Evolutionary conservation across 2,797 vertebrate species (phyloP).

Genomic region (Tinamus major): DNA sequence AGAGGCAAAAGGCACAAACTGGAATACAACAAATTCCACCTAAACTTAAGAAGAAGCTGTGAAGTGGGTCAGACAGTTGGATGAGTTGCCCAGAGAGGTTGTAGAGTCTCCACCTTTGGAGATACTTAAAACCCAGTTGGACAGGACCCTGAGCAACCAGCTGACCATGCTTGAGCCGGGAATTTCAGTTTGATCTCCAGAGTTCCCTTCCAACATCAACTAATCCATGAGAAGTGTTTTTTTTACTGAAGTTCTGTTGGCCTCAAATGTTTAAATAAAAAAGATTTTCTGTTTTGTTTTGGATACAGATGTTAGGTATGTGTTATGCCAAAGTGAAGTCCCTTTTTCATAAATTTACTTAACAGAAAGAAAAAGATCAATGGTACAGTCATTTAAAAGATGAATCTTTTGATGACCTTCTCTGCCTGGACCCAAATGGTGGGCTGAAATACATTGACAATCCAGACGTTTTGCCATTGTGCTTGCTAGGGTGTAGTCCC

Average conservation of each 20-base stretch:
- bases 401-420: conserved; percentile 38
- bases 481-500: conserved; percentile 69
- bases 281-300: not conserved
- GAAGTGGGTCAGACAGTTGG: not conserved
- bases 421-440: conserved; percentile 24
- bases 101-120: too few species aligned
- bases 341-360: conserved; percentile 19
- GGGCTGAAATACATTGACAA: conserved; percentile 36
- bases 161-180: not conserved
- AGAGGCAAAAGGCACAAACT: not conserved
- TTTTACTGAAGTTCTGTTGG: not conserved
- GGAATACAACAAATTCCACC: not conserved
- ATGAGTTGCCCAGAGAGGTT: not conserved
- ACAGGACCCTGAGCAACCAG: not conserved
- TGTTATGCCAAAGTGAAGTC: not conserved
- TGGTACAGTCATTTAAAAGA: conserved; percentile 1
- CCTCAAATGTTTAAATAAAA: not conserved
- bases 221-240: rapidly evolving
- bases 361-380: not conserved
- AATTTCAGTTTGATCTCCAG: not conserved
- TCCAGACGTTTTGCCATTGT: conserved; percentile 50
- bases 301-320: not conserved
- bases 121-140: not conserved
- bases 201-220: not conserved
- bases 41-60: not conserved